These are phyloP conservation scores for Tiliacea citrago DNA, from an alignment of 2,888 invertebrate species.

Conservation along the genomic window DNA sequence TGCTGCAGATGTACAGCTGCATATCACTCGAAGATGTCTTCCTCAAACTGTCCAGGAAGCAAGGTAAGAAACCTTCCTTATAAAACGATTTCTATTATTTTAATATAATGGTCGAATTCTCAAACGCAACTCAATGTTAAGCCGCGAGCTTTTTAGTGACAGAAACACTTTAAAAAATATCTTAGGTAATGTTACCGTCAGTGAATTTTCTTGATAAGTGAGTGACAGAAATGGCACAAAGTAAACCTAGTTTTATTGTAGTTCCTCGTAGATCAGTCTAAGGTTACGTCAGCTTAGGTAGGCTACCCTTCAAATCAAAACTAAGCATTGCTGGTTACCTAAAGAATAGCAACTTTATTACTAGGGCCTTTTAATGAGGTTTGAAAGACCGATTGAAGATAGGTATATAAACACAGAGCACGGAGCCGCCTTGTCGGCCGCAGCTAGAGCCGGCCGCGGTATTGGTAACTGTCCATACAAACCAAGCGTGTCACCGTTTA, in stretches of 20 bases:
- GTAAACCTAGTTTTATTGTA: not conserved
- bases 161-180: not conserved
- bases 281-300: not conserved
- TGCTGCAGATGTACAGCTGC: constrained; percentile 96
- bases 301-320: not conserved
- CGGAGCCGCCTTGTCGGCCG: too few species aligned
- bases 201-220: not conserved
- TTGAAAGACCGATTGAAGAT: not conserved
- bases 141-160: too few species aligned
- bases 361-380: not conserved
- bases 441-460: too few species aligned
- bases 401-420: too few species aligned
- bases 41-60: constrained; percentile 96
- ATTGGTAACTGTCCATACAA: too few species aligned
- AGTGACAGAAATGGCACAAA: not conserved
- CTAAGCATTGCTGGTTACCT: not conserved
- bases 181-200: not conserved
- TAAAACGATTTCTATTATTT: constrained; percentile 7
- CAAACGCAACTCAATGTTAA: not conserved
- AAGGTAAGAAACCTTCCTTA: constrained; percentile 82
- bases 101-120: constrained; percentile 12
- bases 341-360: too few species aligned
- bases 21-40: constrained; percentile 97
- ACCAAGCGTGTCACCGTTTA: too few species aligned
- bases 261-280: not conserved